Evolutionary conservation across 2,113 vertebrate species (phyloP).

Genomic region (Siphamia tubifer): DNA sequence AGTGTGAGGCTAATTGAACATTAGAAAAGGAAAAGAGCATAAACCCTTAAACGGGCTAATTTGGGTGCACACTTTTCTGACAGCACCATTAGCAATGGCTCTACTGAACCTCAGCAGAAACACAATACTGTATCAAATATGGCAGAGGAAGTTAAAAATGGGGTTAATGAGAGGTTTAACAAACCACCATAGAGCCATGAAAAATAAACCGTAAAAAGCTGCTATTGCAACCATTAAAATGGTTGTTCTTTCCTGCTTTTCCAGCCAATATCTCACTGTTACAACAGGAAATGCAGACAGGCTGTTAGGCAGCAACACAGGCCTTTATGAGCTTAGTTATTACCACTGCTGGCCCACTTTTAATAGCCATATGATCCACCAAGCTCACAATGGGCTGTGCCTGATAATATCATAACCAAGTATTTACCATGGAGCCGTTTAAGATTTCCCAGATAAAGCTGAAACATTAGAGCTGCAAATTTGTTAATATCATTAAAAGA

Average conservation of each 20-base stretch:
- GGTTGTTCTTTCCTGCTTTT: conserved; percentile 60
- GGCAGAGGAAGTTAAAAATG: conserved; percentile 55
- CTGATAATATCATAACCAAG: conserved; percentile 94
- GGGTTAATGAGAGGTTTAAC: conserved; percentile 74
- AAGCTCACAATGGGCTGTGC: conserved; percentile 80
- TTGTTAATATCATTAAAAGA: conserved; percentile 99
- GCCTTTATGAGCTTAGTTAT: conserved; percentile 79
- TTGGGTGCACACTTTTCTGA: conserved; percentile 42
- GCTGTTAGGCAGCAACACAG: conserved; percentile 68
- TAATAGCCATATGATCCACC: conserved; percentile 84
- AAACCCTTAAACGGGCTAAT: conserved; percentile 46
- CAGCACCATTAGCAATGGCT: conserved; percentile 56
- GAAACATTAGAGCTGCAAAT: conserved; percentile 97
- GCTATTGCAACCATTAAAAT: conserved; percentile 66
- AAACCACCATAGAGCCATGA: conserved; percentile 51
- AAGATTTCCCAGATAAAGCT: conserved; percentile 95
- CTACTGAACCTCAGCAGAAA: conserved; percentile 47
- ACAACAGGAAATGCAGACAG: conserved; percentile 77
- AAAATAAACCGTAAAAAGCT: conserved; percentile 63
- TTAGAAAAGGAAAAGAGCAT: conserved; percentile 35
- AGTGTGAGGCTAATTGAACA: conserved; percentile 41
- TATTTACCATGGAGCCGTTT: conserved; percentile 95
- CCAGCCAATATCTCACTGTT: conserved; percentile 65
- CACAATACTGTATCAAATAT: conserved; percentile 59
- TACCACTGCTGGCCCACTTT: conserved; percentile 74